Evolutionary conservation across 2,797 vertebrate genomes (phyloP).

Genomic region (Myotis vivesi): DNA sequence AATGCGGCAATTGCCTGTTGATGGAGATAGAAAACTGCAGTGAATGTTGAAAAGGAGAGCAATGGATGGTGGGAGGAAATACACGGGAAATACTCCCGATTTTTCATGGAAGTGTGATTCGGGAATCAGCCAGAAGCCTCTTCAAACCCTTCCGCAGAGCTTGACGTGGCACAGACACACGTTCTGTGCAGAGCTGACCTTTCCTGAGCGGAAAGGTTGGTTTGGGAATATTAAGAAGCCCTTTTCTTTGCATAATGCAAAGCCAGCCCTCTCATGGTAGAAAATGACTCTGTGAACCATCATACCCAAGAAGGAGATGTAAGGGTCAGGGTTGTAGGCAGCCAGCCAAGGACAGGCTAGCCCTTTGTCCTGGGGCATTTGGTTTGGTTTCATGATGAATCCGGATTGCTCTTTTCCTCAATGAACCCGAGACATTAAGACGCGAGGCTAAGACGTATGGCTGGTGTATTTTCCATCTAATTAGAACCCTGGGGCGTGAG

Average conservation of each 20-base stretch:
- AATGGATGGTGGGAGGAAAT: neutral
- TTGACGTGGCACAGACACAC: neutral
- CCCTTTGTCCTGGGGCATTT: neutral
- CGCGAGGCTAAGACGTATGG: neutral
- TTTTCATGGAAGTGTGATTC: neutral
- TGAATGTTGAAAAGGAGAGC: neutral
- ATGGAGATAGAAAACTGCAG: neutral
- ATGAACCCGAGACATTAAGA: neutral
- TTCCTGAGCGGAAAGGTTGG: constrained; percentile 6
- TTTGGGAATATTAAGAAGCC: constrained; percentile 53
- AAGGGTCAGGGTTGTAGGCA: neutral
- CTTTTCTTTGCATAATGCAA: constrained; percentile 58
- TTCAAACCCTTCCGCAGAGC: neutral
- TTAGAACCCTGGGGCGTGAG: neutral
- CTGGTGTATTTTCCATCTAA: neutral
- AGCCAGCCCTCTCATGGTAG: neutral
- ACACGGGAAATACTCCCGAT: neutral
- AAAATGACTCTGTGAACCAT: neutral
- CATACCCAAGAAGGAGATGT: neutral
- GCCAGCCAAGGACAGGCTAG: neutral
- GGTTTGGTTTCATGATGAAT: neutral
- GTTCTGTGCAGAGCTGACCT: neutral
- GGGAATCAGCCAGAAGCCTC: neutral
- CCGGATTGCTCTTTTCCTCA: neutral
- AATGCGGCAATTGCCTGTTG: neutral